Percentiles rank a stretch among this genome's conserved stretches.
Conservation (phyloP, 1,140 invertebrate genomes). For the Drosophila elegans region DNA sequence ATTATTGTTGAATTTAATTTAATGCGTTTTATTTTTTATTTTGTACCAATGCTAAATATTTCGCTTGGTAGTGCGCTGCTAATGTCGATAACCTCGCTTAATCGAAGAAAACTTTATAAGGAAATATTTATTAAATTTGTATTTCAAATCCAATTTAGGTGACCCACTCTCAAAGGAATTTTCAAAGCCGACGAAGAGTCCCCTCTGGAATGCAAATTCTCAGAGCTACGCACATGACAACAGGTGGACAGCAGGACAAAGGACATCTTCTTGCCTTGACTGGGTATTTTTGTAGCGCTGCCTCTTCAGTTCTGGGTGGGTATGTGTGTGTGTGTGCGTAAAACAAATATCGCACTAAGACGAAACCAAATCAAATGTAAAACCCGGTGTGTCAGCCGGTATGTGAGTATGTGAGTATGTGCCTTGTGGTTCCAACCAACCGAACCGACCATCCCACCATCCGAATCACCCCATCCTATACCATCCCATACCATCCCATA, state of each 20-base stretch:
- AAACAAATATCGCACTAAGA: slow-evolving; percentile 72
- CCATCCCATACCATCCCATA: neutral
- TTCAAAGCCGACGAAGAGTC: neutral
- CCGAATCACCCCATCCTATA: slow-evolving; percentile 7
- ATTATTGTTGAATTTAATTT: too few species aligned
- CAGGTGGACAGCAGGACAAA: slow-evolving; percentile 35
- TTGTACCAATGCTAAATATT: too few species aligned
- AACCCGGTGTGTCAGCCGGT: slow-evolving; percentile 31
- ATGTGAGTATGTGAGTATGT: slow-evolving; percentile 8
- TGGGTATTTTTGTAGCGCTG: slow-evolving; percentile 35
- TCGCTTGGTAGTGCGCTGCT: too few species aligned
- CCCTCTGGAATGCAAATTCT: slow-evolving; percentile 16
- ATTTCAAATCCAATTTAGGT: neutral
- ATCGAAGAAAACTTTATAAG: neutral
- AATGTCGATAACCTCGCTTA: too few species aligned
- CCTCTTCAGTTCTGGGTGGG: slow-evolving; percentile 18
- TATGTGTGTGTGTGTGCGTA: slow-evolving; percentile 27
- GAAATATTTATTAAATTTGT: neutral
- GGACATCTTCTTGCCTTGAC: slow-evolving; percentile 33
- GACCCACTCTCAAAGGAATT: neutral
- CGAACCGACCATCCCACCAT: neutral
- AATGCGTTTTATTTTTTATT: too few species aligned
- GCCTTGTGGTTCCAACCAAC: slow-evolving; percentile 41
- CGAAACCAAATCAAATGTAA: slow-evolving; percentile 78
- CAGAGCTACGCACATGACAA: slow-evolving; percentile 36